Evolutionary conservation across 2,888 invertebrate species (phyloP), one percentile per base, ranked within the genome.

Genomic region (Heliothis peltigera): DNA sequence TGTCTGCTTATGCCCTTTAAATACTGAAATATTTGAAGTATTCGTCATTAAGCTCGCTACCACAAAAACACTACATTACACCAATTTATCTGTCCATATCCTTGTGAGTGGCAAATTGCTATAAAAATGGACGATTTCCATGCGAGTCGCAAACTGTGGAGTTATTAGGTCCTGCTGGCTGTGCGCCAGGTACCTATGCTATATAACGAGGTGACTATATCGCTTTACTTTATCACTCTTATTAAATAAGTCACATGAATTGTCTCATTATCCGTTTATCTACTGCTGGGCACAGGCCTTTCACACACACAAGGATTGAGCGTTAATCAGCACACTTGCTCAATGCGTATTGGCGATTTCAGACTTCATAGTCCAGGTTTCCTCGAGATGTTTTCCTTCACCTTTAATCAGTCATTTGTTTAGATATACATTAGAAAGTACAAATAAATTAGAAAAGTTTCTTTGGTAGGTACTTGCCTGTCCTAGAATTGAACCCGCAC

Each of bases 71-170:
- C 22, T 18, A 15, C 43, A 44, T 48, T 48, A 47, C 42, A 32
- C 43, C n/a, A 8, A 57, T 4, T 25, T 35, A 56, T 58, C 19
- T 15, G 39, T n/a, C 15, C 6, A 32, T 43, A 39, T 15, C 52
- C 32, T 39, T 32, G 52, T 43, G 39, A 28, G 43, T 21, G 57
- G 17, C 17, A 60, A 56, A 53, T 61, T 10, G 55, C 48, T 56
- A 56, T 48, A 52, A 56, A 67, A 71, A 46, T 59, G 4, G 43
- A 52, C 58, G 53, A 69, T 74, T 72, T 53, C 55, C 56, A 72
- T 72, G 63, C 72, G 6, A 25, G 44, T 59, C 64, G 53, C 52
- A 69, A 49, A 53, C 18, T 39, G 39, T 44, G 53, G 56, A 59
- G 46, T 63, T 35, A 59, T 64, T 56, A 46, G 52, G 56, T 57